These are phyloP conservation scores for Drusus annulatus DNA, from an alignment of 1,140 invertebrate species.

Conservation along the genomic window DNA sequence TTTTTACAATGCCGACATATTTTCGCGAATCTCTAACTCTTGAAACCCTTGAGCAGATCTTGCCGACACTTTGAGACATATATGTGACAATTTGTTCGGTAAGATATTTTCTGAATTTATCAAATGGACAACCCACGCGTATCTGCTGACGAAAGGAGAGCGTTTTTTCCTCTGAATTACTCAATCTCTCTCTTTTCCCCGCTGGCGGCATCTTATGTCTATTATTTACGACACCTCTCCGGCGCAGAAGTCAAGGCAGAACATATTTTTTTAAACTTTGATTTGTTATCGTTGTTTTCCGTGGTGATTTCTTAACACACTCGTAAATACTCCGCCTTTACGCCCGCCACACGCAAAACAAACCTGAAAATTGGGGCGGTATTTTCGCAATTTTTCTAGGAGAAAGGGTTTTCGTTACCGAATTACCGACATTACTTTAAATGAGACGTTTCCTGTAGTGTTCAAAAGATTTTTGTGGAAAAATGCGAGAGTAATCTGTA, in stretches of 20 bases:
- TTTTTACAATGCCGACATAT: background rate
- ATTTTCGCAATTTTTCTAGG: background rate
- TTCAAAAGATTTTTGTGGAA: too few relatives aligned
- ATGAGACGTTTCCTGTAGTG: background rate
- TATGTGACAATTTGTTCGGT: background rate
- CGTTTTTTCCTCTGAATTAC: background rate
- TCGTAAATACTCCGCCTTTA: conserved; percentile 5
- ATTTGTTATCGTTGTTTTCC: conserved; percentile 30
- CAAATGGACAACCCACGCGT: conserved; percentile 1
- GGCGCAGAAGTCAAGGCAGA: conserved; percentile 15
- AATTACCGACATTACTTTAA: conserved; percentile 4
- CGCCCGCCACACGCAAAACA: background rate
- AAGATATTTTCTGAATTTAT: background rate
- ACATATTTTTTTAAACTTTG: conserved; percentile 30
- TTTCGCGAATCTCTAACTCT: background rate
- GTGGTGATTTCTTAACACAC: background rate
- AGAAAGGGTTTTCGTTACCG: background rate
- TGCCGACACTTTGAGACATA: background rate
- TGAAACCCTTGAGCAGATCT: background rate
- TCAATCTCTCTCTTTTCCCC: background rate
- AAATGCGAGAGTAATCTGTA: too few relatives aligned
- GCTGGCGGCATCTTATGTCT: conserved; percentile 3
- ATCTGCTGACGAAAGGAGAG: background rate
- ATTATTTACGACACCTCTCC: conserved; percentile 27
- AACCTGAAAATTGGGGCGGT: background rate